phyloP scores from a whole-genome alignment of 2,113 vertebrate species.

The Oenanthe oenanthe region DNA sequence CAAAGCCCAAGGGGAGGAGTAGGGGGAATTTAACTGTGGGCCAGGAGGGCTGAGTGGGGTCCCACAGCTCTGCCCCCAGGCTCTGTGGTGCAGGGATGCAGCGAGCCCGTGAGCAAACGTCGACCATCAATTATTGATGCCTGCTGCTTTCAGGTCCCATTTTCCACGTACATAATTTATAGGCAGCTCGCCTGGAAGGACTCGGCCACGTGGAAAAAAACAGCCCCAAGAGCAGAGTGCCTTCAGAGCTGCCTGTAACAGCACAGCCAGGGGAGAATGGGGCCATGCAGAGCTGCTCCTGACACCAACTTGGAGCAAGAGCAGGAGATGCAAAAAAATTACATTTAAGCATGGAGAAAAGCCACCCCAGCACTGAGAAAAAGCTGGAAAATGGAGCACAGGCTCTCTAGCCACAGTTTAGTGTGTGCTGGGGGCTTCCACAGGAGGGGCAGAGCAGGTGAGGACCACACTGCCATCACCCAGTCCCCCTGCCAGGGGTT shows the following conservation, averaged over 20 bases:
- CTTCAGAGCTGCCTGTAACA: neutral
- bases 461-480: fast-evolving
- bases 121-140: constrained; percentile 72
- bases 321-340: neutral
- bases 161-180: constrained; percentile 81
- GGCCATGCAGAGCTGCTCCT: neutral
- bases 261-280: fast-evolving
- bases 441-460: neutral
- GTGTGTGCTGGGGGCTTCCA: neutral
- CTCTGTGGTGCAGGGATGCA: fast-evolving
- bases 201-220: neutral
- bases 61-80: neutral
- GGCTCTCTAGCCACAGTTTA: neutral
- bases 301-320: neutral
- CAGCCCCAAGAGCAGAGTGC: neutral
- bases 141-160: constrained; percentile 59
- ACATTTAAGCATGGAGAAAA: neutral
- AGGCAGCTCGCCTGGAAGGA: constrained; percentile 25
- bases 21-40: fast-evolving
- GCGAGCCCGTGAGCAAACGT: neutral
- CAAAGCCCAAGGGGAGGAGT: neutral
- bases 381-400: neutral
- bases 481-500: neutral
- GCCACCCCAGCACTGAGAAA: neutral
- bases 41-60: neutral